Base-by-base conservation (phyloP, 1,140 invertebrate species). In the Hylaeus anthracinus region DNA sequence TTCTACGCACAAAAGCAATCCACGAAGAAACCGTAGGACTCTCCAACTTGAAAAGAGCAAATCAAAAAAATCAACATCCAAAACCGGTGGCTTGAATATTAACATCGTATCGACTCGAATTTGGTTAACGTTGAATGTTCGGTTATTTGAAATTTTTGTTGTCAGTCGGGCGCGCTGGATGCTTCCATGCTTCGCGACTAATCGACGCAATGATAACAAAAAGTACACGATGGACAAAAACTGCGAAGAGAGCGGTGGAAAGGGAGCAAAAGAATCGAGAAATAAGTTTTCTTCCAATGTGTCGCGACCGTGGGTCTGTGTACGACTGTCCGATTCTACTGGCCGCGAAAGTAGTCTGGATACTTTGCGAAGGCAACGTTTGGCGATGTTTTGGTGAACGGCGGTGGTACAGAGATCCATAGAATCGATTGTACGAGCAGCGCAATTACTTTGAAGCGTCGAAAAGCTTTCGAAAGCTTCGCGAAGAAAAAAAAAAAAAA, bases 261-360 rank as follows among this genome's bases (percentile, higher is more conserved):
- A 26, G 43, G 8, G 64, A 66, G 43, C 43, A 3, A 48, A 37
- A 48, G 43, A 51, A 12, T 37, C 8, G 45, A 26, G 45, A 12
- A 39, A 73, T 73, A 73, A 39, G 77, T 85, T 79, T 86, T 81
- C 84, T 86, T 86, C 84, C 84, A 85, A 86, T 75, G 65, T 48
- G 41, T 80, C 77, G 58, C 72, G 26, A 26, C 56, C 53, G 69
- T 72, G 72, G 58, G 83, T 77, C 84, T 85, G 84, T 78, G 84
- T 85, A 81, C 48, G 48, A 12, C 26, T n/a, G 41, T 65, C 56
- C 48, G 56, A 76, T 81, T 77, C 63, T 58, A 56, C 26, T 26
- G 26, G 26, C 26, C 26, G 26, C 26, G 26, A 15, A 5, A 45
- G 37, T 41, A 39, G 1, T 2, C 10, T 10, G 26, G 39, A 63